phyloP scores from a whole-genome alignment of 92 coral and sea anemone species.

The Porites rus region DNA sequence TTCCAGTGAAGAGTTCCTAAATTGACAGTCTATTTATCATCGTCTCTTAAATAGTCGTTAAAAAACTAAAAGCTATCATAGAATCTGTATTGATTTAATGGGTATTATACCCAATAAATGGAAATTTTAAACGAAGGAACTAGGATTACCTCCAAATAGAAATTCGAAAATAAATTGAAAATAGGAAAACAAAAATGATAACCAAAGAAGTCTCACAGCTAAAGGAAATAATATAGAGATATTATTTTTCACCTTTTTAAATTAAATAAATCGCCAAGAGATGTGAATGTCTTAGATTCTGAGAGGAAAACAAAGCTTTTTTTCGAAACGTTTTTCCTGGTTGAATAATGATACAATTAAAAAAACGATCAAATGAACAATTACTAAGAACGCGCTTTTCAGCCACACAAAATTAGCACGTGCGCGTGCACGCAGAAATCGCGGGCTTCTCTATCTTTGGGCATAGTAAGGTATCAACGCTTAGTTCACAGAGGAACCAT shows the following conservation, averaged over 20 bases:
- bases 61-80: not conserved
- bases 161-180: constrained; percentile 2
- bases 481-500: constrained; percentile 10
- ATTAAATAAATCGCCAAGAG: not conserved
- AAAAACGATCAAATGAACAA: not conserved
- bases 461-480: not conserved
- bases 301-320: not conserved
- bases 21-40: constrained; percentile 10
- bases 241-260: not conserved
- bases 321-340: not conserved
- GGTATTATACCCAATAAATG: not conserved
- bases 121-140: not conserved
- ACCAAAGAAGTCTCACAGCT: not conserved
- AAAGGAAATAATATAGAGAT: not conserved
- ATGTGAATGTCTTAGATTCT: not conserved
- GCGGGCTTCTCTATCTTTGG: not conserved
- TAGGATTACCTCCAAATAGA: constrained; percentile 12
- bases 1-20: constrained; percentile 6
- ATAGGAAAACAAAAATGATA: not conserved
- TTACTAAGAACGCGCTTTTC: not conserved
- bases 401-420: constrained; percentile 3
- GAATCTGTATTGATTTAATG: constrained; percentile 15
- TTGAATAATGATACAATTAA: not conserved
- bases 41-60: not conserved
- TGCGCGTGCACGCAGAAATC: not conserved